These are phyloP conservation scores for Regulus satrapa DNA, from an alignment of 2,113 vertebrate species.

Conservation along the genomic window DNA sequence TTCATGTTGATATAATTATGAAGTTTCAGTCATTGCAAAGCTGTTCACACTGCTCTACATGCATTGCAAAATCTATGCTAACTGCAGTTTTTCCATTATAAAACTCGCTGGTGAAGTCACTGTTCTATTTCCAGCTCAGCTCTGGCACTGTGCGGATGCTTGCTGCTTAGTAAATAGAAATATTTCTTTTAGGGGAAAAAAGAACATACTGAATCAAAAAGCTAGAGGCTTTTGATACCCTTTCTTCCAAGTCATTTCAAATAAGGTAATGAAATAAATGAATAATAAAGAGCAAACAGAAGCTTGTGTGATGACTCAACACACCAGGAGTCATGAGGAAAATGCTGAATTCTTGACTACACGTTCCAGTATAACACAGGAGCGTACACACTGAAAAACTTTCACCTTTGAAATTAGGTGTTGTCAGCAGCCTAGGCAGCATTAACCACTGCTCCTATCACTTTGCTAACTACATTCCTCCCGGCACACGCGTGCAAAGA, in stretches of 20 bases:
- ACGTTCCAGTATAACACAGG: neutral
- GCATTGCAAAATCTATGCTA: constrained; percentile 51
- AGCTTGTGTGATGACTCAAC: constrained; percentile 15
- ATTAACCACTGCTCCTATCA: neutral
- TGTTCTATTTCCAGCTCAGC: constrained; percentile 59
- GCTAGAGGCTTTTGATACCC: neutral
- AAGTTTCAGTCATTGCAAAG: constrained; percentile 51
- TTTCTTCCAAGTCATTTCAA: constrained; percentile 49
- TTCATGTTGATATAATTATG: constrained; percentile 41
- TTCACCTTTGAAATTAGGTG: neutral
- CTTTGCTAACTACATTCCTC: neutral
- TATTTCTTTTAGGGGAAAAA: neutral
- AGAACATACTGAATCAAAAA: constrained; percentile 34
- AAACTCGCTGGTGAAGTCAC: constrained; percentile 55
- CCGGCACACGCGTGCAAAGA: neutral
- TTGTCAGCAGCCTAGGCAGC: neutral
- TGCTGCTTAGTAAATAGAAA: constrained; percentile 47
- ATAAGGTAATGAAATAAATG: constrained; percentile 34
- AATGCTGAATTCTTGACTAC: neutral
- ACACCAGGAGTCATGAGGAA: constrained; percentile 7
- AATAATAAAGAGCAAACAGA: constrained; percentile 13
- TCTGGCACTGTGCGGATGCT: constrained; percentile 27
- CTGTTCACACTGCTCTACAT: constrained; percentile 41
- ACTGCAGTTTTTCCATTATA: constrained; percentile 62
- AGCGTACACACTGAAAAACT: neutral